Base-by-base conservation (phyloP, 2,113 vertebrate species). In the Ifrita kowaldi region DNA sequence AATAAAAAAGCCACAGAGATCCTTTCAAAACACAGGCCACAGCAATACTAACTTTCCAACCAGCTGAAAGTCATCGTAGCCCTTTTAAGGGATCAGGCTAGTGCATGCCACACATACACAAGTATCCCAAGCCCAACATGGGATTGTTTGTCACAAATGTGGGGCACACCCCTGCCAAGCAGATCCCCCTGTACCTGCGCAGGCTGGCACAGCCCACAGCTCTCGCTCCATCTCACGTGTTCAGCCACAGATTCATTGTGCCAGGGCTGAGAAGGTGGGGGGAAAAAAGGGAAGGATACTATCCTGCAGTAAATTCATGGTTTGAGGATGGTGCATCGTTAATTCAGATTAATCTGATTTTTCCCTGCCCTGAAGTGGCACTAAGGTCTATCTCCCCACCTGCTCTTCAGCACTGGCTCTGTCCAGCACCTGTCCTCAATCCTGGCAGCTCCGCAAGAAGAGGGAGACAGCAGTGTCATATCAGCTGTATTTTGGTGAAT, bases 131-230 rank as follows among this genome's bases (percentile, higher is more conserved):
- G 7, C 23, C n/a, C 75, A 46, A 6, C 3, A 5, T 3, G n/a
- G 6, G 32, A 14, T 3, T 33, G 33, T 10, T 53, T 32, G 20
- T 11, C 32, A 8, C 3, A 26, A 0, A 0, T 6, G 16, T 11
- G 37, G 56, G 37, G 8, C 49, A 55, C 22, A 20, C 9, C 13
- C 19, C n/a, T 39, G 64, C 39, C 28, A 4, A 14, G 49, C 65
- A 55, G 39, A 24, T 2, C 3, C 22, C 26, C 53, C 35, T 22
- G 14, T 3, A 41, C 53, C 33, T 19, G 12, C 5, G 32, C 22
- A 28, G 20, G 11, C 37, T 11, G 13, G 27, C 74, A 52, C 44
- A 23, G n/a, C 23, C 68, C 55, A 12, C 5, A 4, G 24, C 22
- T 24, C 42, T 23, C 2, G 0, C 23, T 59, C 35, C 47, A 35